Base-by-base conservation (phyloP, 2,113 vertebrate genomes). In the Ceratotherium simum region DNA sequence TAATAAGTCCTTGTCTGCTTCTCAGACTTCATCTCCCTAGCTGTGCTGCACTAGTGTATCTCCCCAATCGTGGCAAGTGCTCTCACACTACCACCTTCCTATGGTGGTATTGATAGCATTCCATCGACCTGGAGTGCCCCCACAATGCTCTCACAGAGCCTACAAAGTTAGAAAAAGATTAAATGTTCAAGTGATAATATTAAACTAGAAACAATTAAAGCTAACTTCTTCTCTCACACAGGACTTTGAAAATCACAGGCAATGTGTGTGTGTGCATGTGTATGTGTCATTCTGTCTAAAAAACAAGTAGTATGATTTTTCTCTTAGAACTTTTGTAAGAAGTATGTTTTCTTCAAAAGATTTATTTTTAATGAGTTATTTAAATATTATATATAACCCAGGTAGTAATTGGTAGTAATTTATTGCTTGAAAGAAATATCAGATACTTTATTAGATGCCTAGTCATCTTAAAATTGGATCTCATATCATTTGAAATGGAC, bases 281-380 rank as follows among this genome's bases (percentile, higher is more conserved):
- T 79, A 0, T 88, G 8, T 92, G 31, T 94, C 3, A 82, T 10
- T 65, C 54, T n/a, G 31, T 83, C 13, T 90, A 42, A 94, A 83
- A 92, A 72, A 20, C 3, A 73, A 54, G 23, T 48, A 91, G 12
- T 70, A 31, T 86, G 36, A 60, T 64, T 94, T 78, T 93, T 83
- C 18, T 93, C 87, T 80, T 65, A 90, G 73, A 67, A 83, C 17
- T 87, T 93, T 92, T 87, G 2, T 64, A 84, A 70, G 58, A 92
- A 90, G 36, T 54, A 46, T 80, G 16, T 92, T 90, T 84, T 92
- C 46, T 82, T 83, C 67, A 92, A 42, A 85, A 91, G 54, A 85
- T 11, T 81, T 70, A 73, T 39, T 97, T 94, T 82, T 39, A 88
- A 33, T 58, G 25, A 91, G n/a, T 64, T 86, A 80, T 95, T 92